phyloP scores from a whole-genome alignment of 2,113 vertebrate species.

The Oreochromis tanganicae region DNA sequence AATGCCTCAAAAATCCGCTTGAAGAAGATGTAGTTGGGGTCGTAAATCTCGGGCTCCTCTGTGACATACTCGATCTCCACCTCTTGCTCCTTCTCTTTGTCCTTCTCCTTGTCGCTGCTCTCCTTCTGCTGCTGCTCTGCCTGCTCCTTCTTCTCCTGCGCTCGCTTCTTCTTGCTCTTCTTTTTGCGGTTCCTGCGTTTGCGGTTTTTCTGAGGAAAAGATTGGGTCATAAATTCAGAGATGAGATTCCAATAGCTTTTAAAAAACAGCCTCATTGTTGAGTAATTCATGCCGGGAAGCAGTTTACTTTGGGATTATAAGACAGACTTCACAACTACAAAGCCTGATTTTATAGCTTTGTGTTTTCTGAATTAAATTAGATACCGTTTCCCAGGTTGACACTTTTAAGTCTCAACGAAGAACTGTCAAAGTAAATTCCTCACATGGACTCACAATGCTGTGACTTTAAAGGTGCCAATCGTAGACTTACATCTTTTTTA shows the following conservation, averaged over 20 bases:
- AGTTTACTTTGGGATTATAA: no score
- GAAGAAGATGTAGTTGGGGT: conserved; percentile 90
- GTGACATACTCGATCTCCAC: conserved; percentile 90
- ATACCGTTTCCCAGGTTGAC: not conserved
- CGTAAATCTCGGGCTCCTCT: conserved; percentile 87
- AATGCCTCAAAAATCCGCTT: conserved; percentile 91
- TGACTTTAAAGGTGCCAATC: not conserved
- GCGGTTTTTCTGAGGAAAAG: conserved; percentile 78
- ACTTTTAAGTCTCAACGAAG: accelerated
- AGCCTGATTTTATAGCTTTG: not conserved
- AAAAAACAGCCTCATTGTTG: not conserved
- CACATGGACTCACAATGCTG: not conserved
- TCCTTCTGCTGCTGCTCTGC: conserved; percentile 26
- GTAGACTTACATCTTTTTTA: conserved; percentile 80
- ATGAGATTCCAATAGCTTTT: no score
- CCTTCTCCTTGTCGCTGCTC: conserved; percentile 21
- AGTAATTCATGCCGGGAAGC: not conserved
- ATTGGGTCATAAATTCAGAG: not conserved
- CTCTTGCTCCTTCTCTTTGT: conserved; percentile 65
- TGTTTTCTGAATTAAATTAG: no score
- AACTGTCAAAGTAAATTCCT: not conserved
- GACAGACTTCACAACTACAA: not conserved
- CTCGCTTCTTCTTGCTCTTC: conserved; percentile 76
- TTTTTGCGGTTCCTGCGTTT: conserved; percentile 87
- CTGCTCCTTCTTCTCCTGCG: conserved; percentile 75